Conservation (phyloP, 1,140 invertebrate genomes). For the Drosophila ogumai region DNA sequence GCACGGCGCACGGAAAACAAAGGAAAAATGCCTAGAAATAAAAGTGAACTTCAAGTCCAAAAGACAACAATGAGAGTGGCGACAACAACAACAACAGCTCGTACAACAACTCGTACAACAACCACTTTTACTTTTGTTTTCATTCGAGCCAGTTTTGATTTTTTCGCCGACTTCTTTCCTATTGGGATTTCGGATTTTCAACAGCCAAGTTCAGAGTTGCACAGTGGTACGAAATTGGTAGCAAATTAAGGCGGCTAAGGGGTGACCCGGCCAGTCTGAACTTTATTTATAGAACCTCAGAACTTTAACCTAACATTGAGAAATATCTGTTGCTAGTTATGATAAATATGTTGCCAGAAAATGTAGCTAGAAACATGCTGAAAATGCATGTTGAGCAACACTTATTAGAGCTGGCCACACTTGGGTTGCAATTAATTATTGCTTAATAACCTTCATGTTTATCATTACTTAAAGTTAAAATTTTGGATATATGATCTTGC, state of each 20-base stretch:
- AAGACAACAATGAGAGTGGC: slow-evolving; percentile 57
- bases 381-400: background rate
- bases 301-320: background rate
- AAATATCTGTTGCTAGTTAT: background rate
- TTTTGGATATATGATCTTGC: too few relatives aligned
- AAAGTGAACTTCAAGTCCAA: slow-evolving; percentile 45
- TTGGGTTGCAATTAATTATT: background rate
- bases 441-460: background rate
- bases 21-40: slow-evolving; percentile 71
- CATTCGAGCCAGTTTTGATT: slow-evolving; percentile 29
- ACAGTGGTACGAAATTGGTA: slow-evolving; percentile 41
- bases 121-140: slow-evolving; percentile 79
- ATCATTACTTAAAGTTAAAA: too few relatives aligned
- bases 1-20: slow-evolving; percentile 26
- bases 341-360: background rate
- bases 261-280: background rate
- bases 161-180: slow-evolving; percentile 34
- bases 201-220: slow-evolving; percentile 71
- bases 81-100: slow-evolving; percentile 21
- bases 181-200: slow-evolving; percentile 59
- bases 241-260: background rate
- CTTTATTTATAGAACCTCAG: background rate
- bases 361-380: background rate
- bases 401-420: background rate
- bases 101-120: slow-evolving; percentile 24